A percentile compares a stretch with the other conserved stretches of the same genome.
Conservation (phyloP, 1,140 invertebrate genomes). For the Onthophagus taurus region DNA sequence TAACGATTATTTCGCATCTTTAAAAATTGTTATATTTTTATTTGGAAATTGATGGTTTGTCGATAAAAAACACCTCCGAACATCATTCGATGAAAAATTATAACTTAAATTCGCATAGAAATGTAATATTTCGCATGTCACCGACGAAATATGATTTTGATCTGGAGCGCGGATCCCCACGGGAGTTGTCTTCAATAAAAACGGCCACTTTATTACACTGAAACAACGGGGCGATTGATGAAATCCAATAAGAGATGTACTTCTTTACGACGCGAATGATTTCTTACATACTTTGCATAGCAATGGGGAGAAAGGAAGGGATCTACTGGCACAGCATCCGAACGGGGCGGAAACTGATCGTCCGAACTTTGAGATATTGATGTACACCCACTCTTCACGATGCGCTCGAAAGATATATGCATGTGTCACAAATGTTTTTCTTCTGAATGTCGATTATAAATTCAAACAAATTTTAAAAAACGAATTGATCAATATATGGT, state of each 20-base stretch:
- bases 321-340: neutral
- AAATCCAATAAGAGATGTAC: slow-evolving; percentile 33
- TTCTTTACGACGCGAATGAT: slow-evolving; percentile 29
- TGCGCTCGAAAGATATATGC: neutral
- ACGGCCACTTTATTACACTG: slow-evolving; percentile 31
- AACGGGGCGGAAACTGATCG: neutral
- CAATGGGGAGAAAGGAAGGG: slow-evolving; percentile 23
- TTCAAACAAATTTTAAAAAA: too few species aligned
- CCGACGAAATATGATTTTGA: slow-evolving; percentile 32
- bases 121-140: slow-evolving; percentile 32
- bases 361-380: slow-evolving; percentile 5
- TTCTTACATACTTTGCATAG: slow-evolving; percentile 30
- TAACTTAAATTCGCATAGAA: slow-evolving; percentile 29
- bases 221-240: slow-evolving; percentile 29
- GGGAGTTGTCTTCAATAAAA: slow-evolving; percentile 31
- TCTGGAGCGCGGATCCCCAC: slow-evolving; percentile 24
- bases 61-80: too few species aligned
- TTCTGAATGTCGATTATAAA: too few species aligned
- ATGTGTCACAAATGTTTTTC: too few species aligned
- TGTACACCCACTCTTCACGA: slow-evolving; percentile 9
- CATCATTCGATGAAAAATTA: slow-evolving; percentile 19
- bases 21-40: too few species aligned
- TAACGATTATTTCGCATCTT: too few species aligned
- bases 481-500: too few species aligned
- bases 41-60: too few species aligned